Conservation (phyloP, 1,140 invertebrate species). For the Berghia stephanieae region DNA sequence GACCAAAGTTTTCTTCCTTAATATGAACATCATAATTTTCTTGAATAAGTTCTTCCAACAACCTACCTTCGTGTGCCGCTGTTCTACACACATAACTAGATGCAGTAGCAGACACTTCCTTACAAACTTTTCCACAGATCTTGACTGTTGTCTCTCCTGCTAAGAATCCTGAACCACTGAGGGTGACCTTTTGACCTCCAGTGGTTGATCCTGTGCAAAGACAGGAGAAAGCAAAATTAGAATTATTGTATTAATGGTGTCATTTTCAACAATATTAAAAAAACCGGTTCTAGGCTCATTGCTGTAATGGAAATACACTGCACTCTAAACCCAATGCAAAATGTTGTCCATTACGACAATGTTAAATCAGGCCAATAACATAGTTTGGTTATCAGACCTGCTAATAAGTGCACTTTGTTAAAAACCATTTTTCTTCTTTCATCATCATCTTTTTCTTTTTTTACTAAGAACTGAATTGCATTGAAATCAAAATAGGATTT, state of each 20-base stretch:
- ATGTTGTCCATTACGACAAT: too few species aligned
- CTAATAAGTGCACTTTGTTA: too few species aligned
- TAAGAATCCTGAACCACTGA: constrained; percentile 51
- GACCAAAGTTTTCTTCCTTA: not conserved
- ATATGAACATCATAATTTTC: not conserved
- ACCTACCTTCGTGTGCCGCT: constrained; percentile 38
- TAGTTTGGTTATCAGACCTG: too few species aligned
- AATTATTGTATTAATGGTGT: too few species aligned
- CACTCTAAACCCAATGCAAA: too few species aligned
- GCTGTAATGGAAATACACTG: too few species aligned
- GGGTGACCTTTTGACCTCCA: constrained; percentile 47
- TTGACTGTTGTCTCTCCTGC: constrained; percentile 35
- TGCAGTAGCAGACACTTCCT: not conserved
- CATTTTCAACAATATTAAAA: not conserved
- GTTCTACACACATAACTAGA: constrained; percentile 40
- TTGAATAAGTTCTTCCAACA: not conserved
- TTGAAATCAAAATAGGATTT: too few species aligned
- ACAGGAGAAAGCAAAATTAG: not conserved
- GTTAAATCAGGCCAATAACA: too few species aligned
- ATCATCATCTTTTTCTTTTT: too few species aligned
- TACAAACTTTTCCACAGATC: constrained; percentile 47
- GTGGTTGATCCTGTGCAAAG: constrained; percentile 40
- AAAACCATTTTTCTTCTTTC: too few species aligned
- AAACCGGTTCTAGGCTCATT: too few species aligned
- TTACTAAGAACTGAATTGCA: too few species aligned